Base-by-base conservation (phyloP, 2,797 vertebrate species). In the Rhadinocentrus ornatus region DNA sequence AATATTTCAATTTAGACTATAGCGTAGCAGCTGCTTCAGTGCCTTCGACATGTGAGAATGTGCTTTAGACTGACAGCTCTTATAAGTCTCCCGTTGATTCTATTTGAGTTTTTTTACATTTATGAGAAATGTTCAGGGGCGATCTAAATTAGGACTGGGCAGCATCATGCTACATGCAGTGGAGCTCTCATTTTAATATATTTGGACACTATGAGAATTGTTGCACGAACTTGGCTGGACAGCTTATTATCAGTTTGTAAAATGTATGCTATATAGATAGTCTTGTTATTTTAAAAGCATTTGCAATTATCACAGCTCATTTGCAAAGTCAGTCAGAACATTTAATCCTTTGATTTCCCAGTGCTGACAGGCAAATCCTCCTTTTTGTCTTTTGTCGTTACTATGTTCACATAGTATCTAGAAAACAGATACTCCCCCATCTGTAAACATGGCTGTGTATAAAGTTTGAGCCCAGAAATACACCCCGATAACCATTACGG, bases 391-490 rank as follows among this genome's bases (percentile, higher is more conserved):
- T 46, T 24, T 41, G 24, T 10, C 52, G 24, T 64, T 16, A n/a
- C 60, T 60, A 26, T 12, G 53, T 61, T 32, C 73, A 20, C 44
- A 18, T 26, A 65, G 44, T 59, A 37, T 37, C 62, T 64, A 73
- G 67, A 62, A 73, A 66, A 35, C 62, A 62, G 31, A 56, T 52
- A 26, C 69, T 56, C 70, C 66, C 69, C 63, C 62, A 57, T 46
- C 71, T 80, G 66, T 73, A 70, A 77, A 87, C 83, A 71, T 22
- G 37, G 18, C 72, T 48, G 75, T 71, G 72, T 78, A 67, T 61
- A 66, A 81, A 75, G 76, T 86, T 80, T 61, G 75, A 56, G 37
- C 59, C 70, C 62, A 59, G 62, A 78, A 77, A 81, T 61, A 73
- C 37, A 72, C 29, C 71, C 35, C 56, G 44, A 57, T 37, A 56